These are phyloP conservation scores for Lophura swinhoii DNA, from an alignment of 2,797 vertebrate genomes.

Conservation along the genomic window DNA sequence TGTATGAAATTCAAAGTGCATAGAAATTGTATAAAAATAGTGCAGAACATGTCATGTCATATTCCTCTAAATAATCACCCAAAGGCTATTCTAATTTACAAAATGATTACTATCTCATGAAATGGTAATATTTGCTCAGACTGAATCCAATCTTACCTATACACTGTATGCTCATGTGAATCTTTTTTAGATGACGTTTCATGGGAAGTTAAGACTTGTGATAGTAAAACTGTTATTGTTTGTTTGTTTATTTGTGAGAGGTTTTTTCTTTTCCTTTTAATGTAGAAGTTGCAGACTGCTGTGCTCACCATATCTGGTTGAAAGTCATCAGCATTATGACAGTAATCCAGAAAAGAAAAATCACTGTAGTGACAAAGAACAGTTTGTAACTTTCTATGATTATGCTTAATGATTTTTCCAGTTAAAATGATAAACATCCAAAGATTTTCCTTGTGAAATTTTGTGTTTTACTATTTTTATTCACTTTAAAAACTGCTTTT, in stretches of 20 bases:
- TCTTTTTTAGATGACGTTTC: neutral
- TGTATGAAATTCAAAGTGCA: neutral
- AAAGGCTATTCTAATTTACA: neutral
- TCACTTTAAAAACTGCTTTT: neutral
- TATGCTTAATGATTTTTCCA: neutral
- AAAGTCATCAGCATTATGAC: neutral
- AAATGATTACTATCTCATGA: neutral
- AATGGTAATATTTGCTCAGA: neutral
- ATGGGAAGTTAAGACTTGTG: neutral
- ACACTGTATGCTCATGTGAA: neutral
- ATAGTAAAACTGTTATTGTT: accelerated
- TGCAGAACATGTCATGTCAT: neutral
- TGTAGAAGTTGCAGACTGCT: neutral
- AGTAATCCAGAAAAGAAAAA: neutral
- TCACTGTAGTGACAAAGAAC: neutral
- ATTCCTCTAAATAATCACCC: neutral
- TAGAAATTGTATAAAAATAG: neutral
- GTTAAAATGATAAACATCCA: neutral
- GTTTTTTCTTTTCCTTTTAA: neutral
- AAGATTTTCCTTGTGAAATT: neutral
- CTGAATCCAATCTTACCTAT: neutral
- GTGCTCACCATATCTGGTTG: neutral
- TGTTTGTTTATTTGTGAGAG: neutral
- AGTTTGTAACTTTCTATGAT: neutral
- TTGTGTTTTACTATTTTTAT: neutral